Evolutionary conservation across 2,113 vertebrate genomes (phyloP).

Genomic region (Mastomys natalensis): DNA sequence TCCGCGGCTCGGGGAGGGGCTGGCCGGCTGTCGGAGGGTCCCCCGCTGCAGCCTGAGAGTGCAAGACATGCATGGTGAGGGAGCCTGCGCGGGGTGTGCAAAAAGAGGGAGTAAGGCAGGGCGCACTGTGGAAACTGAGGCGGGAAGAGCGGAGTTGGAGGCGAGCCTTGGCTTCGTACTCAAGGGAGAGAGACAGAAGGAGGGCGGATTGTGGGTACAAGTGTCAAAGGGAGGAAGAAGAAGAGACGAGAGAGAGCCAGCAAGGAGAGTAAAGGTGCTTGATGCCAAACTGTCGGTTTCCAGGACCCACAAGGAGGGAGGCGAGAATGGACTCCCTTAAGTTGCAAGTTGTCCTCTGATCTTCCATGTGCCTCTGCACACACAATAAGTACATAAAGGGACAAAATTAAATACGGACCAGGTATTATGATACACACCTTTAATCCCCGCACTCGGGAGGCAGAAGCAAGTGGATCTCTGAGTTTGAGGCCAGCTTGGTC

Average conservation of each 20-base stretch:
- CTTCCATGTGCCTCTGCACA: neutral
- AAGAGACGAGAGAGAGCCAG: neutral
- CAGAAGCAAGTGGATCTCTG: neutral
- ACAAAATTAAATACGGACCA: neutral
- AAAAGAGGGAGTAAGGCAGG: neutral
- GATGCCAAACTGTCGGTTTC: neutral
- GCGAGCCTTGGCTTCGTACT: neutral
- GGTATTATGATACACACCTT: no score
- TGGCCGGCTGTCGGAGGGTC: neutral
- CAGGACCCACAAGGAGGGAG: neutral
- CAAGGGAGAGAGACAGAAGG: neutral
- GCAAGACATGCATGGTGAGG: neutral
- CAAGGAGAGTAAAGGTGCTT: no score
- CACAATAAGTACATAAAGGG: neutral
- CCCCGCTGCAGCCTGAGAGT: neutral
- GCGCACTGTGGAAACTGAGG: neutral
- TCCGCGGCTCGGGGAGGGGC: fast-evolving
- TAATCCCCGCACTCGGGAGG: neutral
- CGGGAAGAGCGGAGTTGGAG: neutral
- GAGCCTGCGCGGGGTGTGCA: neutral
- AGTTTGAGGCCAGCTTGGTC: neutral
- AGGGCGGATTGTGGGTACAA: neutral
- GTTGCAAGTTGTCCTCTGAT: neutral
- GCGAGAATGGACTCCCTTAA: neutral
- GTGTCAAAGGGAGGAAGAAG: neutral